phyloP scores from a whole-genome alignment of 2,113 vertebrate species.

The Sinocyclocheilus grahami region DNA sequence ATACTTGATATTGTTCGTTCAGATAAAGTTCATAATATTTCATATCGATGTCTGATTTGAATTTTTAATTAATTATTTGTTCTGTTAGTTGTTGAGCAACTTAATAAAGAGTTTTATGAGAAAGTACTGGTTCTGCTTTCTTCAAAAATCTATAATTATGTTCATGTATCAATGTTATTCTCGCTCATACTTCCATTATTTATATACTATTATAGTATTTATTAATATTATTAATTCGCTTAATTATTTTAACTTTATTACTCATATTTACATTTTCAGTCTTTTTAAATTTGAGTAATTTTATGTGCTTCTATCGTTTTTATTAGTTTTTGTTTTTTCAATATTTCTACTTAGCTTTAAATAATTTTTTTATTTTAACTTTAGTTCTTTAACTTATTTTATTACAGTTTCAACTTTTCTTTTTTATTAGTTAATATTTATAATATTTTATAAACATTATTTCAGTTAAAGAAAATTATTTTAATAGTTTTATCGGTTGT shows the following conservation, averaged over 20 bases:
- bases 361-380: background rate
- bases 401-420: background rate
- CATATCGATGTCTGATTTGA: background rate
- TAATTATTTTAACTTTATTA: background rate
- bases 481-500: background rate
- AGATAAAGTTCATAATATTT: background rate
- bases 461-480: background rate
- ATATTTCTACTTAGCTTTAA: background rate
- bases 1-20: background rate
- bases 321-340: background rate
- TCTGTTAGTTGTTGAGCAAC: conserved; percentile 27
- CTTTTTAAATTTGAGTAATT: background rate
- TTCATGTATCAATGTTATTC: background rate
- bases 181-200: background rate
- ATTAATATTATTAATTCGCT: background rate
- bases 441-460: background rate
- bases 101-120: conserved; percentile 27
- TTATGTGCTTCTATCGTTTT: background rate
- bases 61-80: background rate
- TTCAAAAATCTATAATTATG: background rate
- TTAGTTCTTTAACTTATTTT: background rate
- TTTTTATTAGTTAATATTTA: background rate
- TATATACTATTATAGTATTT: background rate
- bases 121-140: background rate
- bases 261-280: background rate